Evolutionary conservation across 2,113 vertebrate species (phyloP).

Genomic region (Uropsilus gracilis): DNA sequence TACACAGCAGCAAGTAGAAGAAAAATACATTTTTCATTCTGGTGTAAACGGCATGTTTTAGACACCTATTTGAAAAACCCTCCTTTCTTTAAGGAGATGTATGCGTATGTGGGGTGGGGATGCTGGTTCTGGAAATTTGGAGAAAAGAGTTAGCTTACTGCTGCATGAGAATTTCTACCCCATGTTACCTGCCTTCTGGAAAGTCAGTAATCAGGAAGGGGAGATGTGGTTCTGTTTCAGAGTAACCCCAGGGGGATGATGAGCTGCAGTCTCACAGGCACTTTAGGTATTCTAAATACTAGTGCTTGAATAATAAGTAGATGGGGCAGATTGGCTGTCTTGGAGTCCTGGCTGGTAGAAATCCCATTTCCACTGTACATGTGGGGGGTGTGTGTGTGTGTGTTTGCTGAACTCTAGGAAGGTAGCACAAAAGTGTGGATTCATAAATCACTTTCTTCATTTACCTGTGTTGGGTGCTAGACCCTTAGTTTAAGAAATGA

Average conservation of each 20-base stretch:
- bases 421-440: background rate
- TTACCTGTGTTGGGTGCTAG: slow-evolving; percentile 1
- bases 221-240: background rate
- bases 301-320: slow-evolving; percentile 46
- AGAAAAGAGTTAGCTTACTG: slow-evolving; percentile 66
- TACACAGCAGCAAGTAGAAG: slow-evolving; percentile 49
- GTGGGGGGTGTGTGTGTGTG: background rate
- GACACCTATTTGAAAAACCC: slow-evolving; percentile 34
- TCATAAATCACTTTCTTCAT: slow-evolving; percentile 67
- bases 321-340: slow-evolving; percentile 33
- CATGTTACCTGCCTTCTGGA: slow-evolving; percentile 49
- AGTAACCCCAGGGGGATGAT: slow-evolving; percentile 47
- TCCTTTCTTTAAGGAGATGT: slow-evolving; percentile 26
- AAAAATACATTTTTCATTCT: slow-evolving; percentile 48
- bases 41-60: background rate
- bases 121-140: slow-evolving; percentile 63
- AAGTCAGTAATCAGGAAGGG: slow-evolving; percentile 2
- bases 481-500: slow-evolving; percentile 71
- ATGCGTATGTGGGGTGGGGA: background rate
- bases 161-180: slow-evolving; percentile 48
- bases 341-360: background rate
- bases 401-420: slow-evolving; percentile 55
- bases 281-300: slow-evolving; percentile 55
- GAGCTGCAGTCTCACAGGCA: slow-evolving; percentile 52
- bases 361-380: background rate